Percentiles rank a stretch among this genome's conserved stretches.
These are phyloP conservation scores for Trididemnum clinides DNA, from an alignment of 23 tunicate genomes.

Conservation along the genomic window DNA sequence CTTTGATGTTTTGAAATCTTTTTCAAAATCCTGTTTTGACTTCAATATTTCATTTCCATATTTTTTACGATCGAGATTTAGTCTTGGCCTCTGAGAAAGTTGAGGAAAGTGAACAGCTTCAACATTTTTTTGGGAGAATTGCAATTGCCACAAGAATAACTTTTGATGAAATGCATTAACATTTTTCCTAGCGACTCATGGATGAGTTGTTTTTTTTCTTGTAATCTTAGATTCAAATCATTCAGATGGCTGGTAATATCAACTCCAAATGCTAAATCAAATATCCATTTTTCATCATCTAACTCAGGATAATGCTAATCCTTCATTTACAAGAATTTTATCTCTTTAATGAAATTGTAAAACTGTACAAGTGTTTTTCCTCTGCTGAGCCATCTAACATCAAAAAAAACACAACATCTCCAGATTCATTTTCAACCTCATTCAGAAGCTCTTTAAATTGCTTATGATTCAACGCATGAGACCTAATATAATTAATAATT, in stretches of 20 bases:
- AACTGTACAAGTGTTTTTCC: not conserved
- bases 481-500: not conserved
- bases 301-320: not conserved
- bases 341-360: too few species aligned
- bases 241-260: constrained; percentile 41
- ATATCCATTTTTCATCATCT: constrained; percentile 18
- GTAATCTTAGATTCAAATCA: constrained; percentile 28
- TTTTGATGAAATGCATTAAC: constrained; percentile 30
- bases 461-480: not conserved
- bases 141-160: constrained; percentile 30
- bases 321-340: not conserved
- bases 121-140: constrained; percentile 30
- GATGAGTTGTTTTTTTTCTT: constrained; percentile 22
- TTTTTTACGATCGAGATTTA: not conserved
- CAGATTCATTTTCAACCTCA: not conserved
- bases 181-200: too few species aligned
- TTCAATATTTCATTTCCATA: not conserved
- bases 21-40: not conserved
- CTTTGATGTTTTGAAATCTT: not conserved
- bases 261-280: constrained; percentile 2
- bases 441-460: not conserved
- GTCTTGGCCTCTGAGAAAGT: not conserved
- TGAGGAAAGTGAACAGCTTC: constrained; percentile 20
- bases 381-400: constrained; percentile 21
- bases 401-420: not conserved